Base-by-base conservation (phyloP, 2,888 invertebrate genomes). In the Cerceris ruficornis region DNA sequence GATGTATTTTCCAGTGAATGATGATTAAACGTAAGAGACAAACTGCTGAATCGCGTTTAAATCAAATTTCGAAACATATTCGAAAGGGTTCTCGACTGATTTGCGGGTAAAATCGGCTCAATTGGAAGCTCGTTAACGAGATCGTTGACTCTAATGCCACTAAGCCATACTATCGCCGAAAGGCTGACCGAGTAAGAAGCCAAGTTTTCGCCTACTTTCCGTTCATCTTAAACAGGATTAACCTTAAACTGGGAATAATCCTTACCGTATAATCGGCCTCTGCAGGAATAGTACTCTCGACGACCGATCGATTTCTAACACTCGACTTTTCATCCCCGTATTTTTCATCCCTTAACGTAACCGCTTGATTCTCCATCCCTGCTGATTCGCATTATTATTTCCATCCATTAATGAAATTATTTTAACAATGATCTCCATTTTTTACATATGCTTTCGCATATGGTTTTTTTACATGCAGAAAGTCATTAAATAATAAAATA, bases 151-250 rank as follows among this genome's bases (percentile, higher is more conserved):
- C 84, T 88, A 88, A 89, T 88, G 83, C 87, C 84, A 68, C 81
- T 87, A 88, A 89, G 87, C 87, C 83, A 77, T 69, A 82, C 82
- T 82, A 87, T 84, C 87, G 82, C 76, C 79, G 78, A 84, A 87
- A 88, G 86, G 84, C 84, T 86, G 83, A 88, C 85, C 86, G 82
- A 86, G 82, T 83, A 86, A 86, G 87, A 88, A 85, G 87, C 85
- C 85, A 88, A 88, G 85, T 89, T 89, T 87, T 88, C 87, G 87
- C 84, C 87, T 86, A 85, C 85, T 87, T 81, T 86, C 80, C 83
- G 86, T 84, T 85, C 86, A 88, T 87, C 88, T 88, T 89, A 88
- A 88, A 88, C 82, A 84, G 88, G 88, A 88, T 89, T 89, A 89
- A 83, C 88, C 86, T 87, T 87, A 88, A 88, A 88, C 85, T 88